These are phyloP conservation scores for Hemichromis elongatus DNA, from an alignment of 2,113 vertebrate species.

Conservation along the genomic window DNA sequence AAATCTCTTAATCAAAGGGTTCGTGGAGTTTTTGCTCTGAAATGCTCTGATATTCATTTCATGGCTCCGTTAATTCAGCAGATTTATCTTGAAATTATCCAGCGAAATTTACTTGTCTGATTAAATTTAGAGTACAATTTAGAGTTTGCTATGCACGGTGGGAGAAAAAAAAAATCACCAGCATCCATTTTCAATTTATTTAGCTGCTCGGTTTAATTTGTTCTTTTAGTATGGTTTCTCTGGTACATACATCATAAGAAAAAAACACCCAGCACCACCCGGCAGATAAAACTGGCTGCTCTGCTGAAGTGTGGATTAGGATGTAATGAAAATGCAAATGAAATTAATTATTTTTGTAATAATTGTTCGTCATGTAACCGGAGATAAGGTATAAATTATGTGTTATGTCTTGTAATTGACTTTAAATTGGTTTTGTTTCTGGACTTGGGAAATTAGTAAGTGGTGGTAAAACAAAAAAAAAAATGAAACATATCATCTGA, in stretches of 20 bases:
- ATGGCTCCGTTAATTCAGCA: conserved; percentile 2
- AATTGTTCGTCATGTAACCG: not conserved
- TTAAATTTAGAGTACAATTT: not conserved
- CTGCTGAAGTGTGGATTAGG: not conserved
- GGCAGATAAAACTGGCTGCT: not conserved
- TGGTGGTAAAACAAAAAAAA: not conserved
- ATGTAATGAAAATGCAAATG: conserved; percentile 34
- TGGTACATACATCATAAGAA: not conserved
- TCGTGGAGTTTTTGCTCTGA: not conserved
- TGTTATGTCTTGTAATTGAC: conserved; percentile 2
- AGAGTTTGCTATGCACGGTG: not conserved
- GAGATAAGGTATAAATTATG: conserved; percentile 1
- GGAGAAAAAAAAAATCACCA: not conserved
- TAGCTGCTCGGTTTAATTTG: not conserved
- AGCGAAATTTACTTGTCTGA: conserved; percentile 9
- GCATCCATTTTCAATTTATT: not conserved
- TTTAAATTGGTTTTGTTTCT: conserved; percentile 27
- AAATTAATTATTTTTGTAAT: conserved; percentile 3
- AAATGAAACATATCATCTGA: not conserved
- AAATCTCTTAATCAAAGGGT: not conserved
- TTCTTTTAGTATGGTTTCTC: not conserved
- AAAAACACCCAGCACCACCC: not conserved
- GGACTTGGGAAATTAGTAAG: not conserved
- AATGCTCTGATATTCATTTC: not conserved
- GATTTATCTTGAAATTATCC: not conserved